These are phyloP conservation scores for Panzeria rudis DNA, from an alignment of 2,888 invertebrate species.

Conservation along the genomic window DNA sequence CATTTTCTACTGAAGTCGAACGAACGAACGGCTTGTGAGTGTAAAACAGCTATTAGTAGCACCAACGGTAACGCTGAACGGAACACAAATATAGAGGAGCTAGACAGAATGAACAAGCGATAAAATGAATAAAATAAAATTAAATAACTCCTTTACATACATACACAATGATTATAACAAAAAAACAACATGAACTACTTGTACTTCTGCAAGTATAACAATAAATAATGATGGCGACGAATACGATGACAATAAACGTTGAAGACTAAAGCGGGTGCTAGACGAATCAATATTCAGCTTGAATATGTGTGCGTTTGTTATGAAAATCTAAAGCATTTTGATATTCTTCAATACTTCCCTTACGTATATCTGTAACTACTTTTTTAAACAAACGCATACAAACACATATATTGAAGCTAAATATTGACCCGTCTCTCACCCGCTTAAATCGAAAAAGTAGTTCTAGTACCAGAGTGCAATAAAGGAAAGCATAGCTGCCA, in stretches of 20 bases:
- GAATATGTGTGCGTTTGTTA: too few relatives aligned
- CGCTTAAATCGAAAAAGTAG: conserved; percentile 49
- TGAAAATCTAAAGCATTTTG: too few relatives aligned
- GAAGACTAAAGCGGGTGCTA: conserved; percentile 43
- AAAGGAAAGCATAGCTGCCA: conserved; percentile 71
- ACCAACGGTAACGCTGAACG: too few relatives aligned
- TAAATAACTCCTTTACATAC: conserved; percentile 46
- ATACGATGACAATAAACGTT: conserved; percentile 51
- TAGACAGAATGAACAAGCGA: conserved; percentile 23
- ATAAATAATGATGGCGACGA: conserved; percentile 47
- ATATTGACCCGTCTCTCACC: too few relatives aligned
- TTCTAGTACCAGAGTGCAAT: conserved; percentile 49
- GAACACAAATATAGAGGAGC: conserved; percentile 34
- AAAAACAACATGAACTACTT: conserved; percentile 45
- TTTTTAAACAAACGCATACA: too few relatives aligned
- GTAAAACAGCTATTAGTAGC: too few relatives aligned
- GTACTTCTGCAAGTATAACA: conserved; percentile 29
- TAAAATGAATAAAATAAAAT: conserved; percentile 33
- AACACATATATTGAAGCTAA: too few relatives aligned
- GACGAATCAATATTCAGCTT: too few relatives aligned
- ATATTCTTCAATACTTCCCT: too few relatives aligned
- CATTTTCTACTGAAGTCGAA: too few relatives aligned
- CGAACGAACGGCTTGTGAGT: too few relatives aligned
- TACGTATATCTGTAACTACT: too few relatives aligned
- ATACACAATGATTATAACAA: conserved; percentile 25